A percentile compares a stretch with the other conserved stretches of the same genome.
Conservation (phyloP, 2,888 invertebrate genomes). For the Sphecodes monilicornis region DNA sequence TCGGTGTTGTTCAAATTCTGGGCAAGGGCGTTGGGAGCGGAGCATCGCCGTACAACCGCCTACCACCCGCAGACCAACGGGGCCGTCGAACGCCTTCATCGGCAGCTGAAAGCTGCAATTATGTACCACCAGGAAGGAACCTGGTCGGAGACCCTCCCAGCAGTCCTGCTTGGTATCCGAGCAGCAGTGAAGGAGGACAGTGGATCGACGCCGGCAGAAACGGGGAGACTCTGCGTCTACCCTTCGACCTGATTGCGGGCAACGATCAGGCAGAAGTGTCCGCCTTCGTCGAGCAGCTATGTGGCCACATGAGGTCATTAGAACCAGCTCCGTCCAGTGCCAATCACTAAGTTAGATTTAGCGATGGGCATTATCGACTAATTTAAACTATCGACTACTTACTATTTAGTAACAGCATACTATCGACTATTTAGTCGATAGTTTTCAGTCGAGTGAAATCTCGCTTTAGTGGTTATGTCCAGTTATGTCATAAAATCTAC, state of each 20-base stretch:
- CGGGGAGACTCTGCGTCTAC: too few species aligned
- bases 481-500: too few species aligned
- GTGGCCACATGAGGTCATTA: neutral
- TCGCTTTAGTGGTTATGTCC: too few species aligned
- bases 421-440: too few species aligned
- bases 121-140: neutral
- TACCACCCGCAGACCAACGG: neutral
- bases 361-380: too few species aligned
- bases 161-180: slow-evolving; percentile 78
- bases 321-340: slow-evolving; percentile 16
- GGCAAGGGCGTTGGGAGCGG: too few species aligned
- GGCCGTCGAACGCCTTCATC: neutral
- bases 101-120: neutral
- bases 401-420: too few species aligned
- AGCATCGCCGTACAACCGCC: slow-evolving; percentile 51
- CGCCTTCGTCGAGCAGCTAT: slow-evolving; percentile 14
- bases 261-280: neutral
- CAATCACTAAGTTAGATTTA: too few species aligned
- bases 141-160: neutral
- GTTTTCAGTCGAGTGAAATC: too few species aligned
- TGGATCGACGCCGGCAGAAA: neutral
- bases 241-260: slow-evolving; percentile 18
- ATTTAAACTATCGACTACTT: too few species aligned
- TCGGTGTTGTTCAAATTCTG: too few species aligned
- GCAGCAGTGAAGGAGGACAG: too few species aligned